Percentiles rank a stretch among this genome's conserved stretches.
Evolutionary conservation across 2,888 invertebrate species (phyloP).

Genomic region (Eupithecia abbreviata): DNA sequence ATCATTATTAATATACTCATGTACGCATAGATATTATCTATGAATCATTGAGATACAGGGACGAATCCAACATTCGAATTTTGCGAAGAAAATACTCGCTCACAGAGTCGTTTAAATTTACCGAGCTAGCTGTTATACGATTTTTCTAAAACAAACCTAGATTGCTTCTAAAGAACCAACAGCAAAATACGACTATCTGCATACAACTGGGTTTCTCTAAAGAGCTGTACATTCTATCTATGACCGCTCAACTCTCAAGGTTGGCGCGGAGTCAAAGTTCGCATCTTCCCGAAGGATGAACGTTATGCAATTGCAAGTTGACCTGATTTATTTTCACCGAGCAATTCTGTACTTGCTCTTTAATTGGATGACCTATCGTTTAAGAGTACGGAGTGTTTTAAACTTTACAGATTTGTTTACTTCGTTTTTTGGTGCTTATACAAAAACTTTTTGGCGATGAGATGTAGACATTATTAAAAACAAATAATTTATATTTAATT

Average conservation of each 20-base stretch:
- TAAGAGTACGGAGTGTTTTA: neutral
- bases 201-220: neutral
- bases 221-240: neutral
- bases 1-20: too few relatives aligned
- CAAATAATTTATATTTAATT: too few relatives aligned
- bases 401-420: neutral
- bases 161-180: neutral
- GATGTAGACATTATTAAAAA: too few relatives aligned
- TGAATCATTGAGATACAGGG: neutral
- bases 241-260: constrained; percentile 35
- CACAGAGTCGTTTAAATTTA: neutral
- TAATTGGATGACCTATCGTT: constrained; percentile 12
- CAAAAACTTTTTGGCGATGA: too few relatives aligned
- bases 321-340: constrained; percentile 15
- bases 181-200: neutral
- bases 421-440: neutral
- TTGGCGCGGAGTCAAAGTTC: constrained; percentile 40
- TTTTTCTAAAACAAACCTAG: neutral
- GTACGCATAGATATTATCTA: too few relatives aligned
- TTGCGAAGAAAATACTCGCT: neutral
- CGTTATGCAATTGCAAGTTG: constrained; percentile 17
- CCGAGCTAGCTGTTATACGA: neutral
- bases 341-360: neutral
- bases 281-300: constrained; percentile 34
- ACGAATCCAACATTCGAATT: neutral